A percentile compares a stretch with the other conserved stretches of the same genome.
These are phyloP conservation scores for Dendrolimus pini DNA, from an alignment of 2,888 invertebrate species.

Conservation along the genomic window DNA sequence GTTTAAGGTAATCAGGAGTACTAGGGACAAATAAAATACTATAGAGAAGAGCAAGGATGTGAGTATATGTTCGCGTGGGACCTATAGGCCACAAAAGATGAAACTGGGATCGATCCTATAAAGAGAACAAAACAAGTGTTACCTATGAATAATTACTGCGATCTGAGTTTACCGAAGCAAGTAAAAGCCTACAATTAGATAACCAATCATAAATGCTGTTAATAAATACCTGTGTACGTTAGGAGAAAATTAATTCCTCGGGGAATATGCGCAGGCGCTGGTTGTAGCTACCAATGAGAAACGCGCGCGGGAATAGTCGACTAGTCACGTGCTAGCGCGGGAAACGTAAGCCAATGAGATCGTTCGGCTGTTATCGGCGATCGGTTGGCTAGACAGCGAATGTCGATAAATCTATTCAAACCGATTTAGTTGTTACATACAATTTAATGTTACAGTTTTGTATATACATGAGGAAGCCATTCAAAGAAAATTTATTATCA, in stretches of 20 bases:
- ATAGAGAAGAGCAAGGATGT: too few relatives aligned
- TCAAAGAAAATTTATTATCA: too few relatives aligned
- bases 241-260: not conserved
- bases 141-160: too few relatives aligned
- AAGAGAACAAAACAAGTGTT: too few relatives aligned
- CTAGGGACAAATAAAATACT: too few relatives aligned
- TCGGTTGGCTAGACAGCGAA: conserved; percentile 1
- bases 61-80: too few relatives aligned
- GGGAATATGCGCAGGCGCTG: conserved; percentile 1
- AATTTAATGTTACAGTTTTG: too few relatives aligned
- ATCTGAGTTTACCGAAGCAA: not conserved
- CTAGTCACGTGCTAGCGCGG: not conserved
- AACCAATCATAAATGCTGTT: not conserved
- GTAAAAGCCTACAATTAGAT: not conserved
- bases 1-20: too few relatives aligned
- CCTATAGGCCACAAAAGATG: too few relatives aligned
- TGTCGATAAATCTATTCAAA: conserved; percentile 1
- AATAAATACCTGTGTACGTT: not conserved
- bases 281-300: conserved; percentile 6
- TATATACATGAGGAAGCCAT: too few relatives aligned
- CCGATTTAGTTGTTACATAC: too few relatives aligned
- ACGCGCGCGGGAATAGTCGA: not conserved
- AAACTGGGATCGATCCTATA: too few relatives aligned
- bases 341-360: not conserved
- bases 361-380: not conserved